phyloP scores from a whole-genome alignment of 2,797 vertebrate species.

The Danio albolineatus region DNA sequence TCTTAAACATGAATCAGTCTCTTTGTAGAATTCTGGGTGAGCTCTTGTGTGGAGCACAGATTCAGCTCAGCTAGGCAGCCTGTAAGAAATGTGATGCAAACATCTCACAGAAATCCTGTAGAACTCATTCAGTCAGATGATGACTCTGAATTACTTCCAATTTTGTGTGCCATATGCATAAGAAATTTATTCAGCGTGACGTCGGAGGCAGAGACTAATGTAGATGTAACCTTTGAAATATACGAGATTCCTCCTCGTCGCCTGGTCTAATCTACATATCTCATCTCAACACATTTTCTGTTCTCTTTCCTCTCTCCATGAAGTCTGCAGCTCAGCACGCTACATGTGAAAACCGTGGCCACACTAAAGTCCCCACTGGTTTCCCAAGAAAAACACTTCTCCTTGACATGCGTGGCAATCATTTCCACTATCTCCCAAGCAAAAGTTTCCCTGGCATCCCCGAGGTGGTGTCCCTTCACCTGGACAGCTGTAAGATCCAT shows the following conservation, averaged over 20 bases:
- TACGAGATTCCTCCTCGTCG: no score
- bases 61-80: no score
- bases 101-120: no score
- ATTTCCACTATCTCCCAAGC: slow-evolving; percentile 77
- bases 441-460: slow-evolving; percentile 79
- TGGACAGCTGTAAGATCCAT: slow-evolving; percentile 84
- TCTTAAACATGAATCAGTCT: no score
- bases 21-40: no score
- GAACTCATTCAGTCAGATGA: no score
- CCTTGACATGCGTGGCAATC: slow-evolving; percentile 84
- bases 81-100: no score
- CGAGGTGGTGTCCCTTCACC: slow-evolving; percentile 85
- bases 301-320: slow-evolving; percentile 8
- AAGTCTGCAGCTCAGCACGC: slow-evolving; percentile 77
- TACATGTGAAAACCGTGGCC: slow-evolving; percentile 79
- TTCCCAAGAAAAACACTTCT: slow-evolving; percentile 83
- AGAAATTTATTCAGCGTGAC: no score
- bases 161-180: background rate
- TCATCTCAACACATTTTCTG: background rate
- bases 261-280: background rate
- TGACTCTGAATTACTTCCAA: background rate
- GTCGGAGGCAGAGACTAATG: no score
- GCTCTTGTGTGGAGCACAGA: no score
- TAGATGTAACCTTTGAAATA: no score
- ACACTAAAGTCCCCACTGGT: slow-evolving; percentile 81